Evolutionary conservation across 2,113 vertebrate genomes (phyloP).

Genomic region (Elephas maximus): DNA sequence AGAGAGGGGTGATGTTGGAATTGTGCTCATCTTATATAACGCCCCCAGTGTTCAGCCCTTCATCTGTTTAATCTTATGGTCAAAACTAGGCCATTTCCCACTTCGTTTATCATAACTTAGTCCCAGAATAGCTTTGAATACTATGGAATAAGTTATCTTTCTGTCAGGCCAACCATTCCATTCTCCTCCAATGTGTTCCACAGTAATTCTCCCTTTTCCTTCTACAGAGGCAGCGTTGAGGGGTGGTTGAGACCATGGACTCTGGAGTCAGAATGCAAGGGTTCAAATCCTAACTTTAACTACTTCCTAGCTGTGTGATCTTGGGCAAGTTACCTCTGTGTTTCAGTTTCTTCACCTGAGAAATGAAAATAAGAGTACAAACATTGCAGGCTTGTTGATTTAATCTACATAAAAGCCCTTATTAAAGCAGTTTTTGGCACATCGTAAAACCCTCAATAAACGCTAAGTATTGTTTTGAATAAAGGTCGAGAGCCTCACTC

Average conservation of each 20-base stretch:
- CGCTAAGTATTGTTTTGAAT: slow-evolving; percentile 3
- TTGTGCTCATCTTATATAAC: neutral
- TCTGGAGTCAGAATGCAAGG: neutral
- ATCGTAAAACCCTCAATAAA: slow-evolving; percentile 5
- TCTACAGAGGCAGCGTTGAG: neutral
- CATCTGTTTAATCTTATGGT: neutral
- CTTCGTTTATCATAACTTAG: neutral
- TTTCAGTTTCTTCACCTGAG: slow-evolving; percentile 10
- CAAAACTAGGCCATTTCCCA: neutral
- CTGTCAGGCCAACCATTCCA: fast-evolving
- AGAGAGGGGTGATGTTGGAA: neutral
- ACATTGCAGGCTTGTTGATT: neutral
- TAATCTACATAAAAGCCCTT: neutral
- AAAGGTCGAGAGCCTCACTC: neutral
- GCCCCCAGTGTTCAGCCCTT: neutral
- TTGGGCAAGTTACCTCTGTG: neutral
- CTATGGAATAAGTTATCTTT: neutral
- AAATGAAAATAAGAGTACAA: neutral
- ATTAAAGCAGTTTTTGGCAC: neutral
- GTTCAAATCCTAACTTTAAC: neutral
- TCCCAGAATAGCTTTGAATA: neutral
- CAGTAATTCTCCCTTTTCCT: neutral
- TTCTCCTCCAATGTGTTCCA: neutral
- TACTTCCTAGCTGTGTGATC: neutral
- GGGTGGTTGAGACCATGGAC: neutral